phyloP scores from a whole-genome alignment of 2,888 invertebrate species.

The Protonemura montana region DNA sequence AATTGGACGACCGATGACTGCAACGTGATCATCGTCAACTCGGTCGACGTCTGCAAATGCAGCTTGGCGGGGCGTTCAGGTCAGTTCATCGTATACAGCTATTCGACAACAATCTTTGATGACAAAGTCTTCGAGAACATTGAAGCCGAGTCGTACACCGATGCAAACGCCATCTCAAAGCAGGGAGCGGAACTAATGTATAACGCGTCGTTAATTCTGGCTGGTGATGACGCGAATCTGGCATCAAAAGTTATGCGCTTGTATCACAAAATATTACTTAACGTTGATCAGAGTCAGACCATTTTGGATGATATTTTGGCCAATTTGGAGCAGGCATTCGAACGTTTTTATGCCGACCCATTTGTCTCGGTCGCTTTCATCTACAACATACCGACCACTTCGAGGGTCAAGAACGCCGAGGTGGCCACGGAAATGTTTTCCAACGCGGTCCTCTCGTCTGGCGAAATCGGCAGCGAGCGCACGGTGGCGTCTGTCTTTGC shows the following conservation, averaged over 20 bases:
- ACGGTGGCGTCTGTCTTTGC: background rate
- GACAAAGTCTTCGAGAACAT: background rate
- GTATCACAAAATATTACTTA: background rate
- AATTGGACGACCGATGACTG: background rate
- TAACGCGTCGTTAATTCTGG: background rate
- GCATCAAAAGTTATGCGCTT: background rate
- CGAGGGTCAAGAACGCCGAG: background rate
- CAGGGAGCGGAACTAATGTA: background rate
- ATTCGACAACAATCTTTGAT: background rate
- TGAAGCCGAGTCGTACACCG: background rate
- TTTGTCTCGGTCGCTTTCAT: background rate
- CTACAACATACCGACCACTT: background rate
- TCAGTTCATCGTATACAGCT: background rate
- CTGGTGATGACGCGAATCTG: background rate
- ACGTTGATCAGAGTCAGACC: background rate
- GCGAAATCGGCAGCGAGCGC: background rate
- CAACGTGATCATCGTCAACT: background rate
- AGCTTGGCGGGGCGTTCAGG: background rate
- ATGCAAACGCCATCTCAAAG: background rate
- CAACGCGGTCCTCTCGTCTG: constrained; percentile 1
- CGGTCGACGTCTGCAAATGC: background rate
- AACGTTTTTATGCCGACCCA: background rate
- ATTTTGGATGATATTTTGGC: background rate
- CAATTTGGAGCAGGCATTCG: background rate
- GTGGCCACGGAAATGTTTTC: background rate